phyloP scores from a whole-genome alignment of 1,140 invertebrate species.

The Drosophila navojoa region DNA sequence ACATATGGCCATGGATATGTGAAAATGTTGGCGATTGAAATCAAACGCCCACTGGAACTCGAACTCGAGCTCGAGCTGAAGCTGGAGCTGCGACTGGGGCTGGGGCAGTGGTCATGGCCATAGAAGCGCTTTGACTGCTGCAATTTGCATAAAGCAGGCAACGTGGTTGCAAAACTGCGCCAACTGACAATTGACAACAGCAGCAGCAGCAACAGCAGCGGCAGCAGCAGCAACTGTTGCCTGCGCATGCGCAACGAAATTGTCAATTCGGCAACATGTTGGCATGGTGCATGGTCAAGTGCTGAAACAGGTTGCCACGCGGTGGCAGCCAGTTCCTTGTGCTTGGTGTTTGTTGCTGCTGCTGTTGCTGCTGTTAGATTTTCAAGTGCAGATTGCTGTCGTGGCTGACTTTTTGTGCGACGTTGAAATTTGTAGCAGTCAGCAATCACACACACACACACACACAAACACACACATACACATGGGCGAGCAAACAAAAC shows the following conservation, averaged over 20 bases:
- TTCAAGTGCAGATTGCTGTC: conserved; percentile 70
- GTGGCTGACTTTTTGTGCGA: conserved; percentile 56
- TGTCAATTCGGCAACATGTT: conserved; percentile 82
- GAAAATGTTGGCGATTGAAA: conserved; percentile 79
- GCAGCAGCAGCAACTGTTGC: conserved; percentile 33
- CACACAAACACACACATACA: conserved; percentile 17
- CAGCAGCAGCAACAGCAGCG: conserved; percentile 38
- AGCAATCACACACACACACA: conserved; percentile 56
- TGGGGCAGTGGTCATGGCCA: conserved; percentile 55
- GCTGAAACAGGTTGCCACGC: conserved; percentile 72
- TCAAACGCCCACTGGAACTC: conserved; percentile 79
- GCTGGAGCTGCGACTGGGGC: conserved; percentile 40
- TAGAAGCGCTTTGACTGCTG: conserved; percentile 36
- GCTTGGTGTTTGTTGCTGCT: conserved; percentile 46
- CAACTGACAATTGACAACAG: conserved; percentile 78
- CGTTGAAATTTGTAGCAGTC: conserved; percentile 82
- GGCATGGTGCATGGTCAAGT: conserved; percentile 70
- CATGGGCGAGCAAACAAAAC: no score
- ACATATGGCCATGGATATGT: conserved; percentile 66
- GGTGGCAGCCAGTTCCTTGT: conserved; percentile 66
- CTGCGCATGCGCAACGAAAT: conserved; percentile 70
- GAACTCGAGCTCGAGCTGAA: conserved; percentile 53
- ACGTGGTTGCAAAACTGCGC: conserved; percentile 23
- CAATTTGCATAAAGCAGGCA: conserved; percentile 78
- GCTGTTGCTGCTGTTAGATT: conserved; percentile 61